Evolutionary conservation across 2,888 invertebrate species (phyloP).

Genomic region (Marasmarcha lunaedactyla): DNA sequence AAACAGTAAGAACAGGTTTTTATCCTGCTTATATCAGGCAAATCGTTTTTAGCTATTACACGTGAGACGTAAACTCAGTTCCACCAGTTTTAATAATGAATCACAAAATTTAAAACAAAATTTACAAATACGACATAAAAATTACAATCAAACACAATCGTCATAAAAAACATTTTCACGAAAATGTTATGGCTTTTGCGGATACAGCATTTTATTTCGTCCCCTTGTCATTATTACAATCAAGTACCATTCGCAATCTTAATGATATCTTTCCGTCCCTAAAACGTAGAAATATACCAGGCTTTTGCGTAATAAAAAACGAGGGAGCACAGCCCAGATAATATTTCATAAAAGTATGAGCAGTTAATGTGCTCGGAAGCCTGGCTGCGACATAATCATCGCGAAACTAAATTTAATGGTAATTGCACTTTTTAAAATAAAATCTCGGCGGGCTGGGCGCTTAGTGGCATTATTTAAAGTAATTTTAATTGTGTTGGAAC

Average conservation of each 20-base stretch:
- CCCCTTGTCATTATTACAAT: too few species aligned
- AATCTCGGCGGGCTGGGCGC: conserved; percentile 54
- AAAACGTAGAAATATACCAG: conserved; percentile 1
- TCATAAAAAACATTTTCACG: too few species aligned
- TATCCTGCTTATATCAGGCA: too few species aligned
- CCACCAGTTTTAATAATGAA: too few species aligned
- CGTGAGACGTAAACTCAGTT: too few species aligned
- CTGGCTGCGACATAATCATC: conserved; percentile 65
- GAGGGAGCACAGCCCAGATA: conserved; percentile 46
- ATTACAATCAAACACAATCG: too few species aligned
- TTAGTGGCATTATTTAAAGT: conserved; percentile 67
- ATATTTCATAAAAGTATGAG: conserved; percentile 67
- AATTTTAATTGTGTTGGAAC: conserved; percentile 71
- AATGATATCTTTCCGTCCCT: neutral
- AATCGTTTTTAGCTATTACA: too few species aligned
- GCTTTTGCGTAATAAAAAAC: conserved; percentile 47
- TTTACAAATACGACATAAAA: too few species aligned
- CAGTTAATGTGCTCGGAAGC: conserved; percentile 52
- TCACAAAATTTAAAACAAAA: too few species aligned
- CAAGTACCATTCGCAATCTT: neutral
- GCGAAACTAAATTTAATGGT: conserved; percentile 69
- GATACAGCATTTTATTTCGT: too few species aligned
- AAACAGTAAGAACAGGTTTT: too few species aligned
- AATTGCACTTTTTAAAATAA: conserved; percentile 68
- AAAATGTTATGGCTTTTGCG: too few species aligned